These are phyloP conservation scores for Euclidia mi DNA, from an alignment of 2,888 invertebrate species.

Conservation along the genomic window DNA sequence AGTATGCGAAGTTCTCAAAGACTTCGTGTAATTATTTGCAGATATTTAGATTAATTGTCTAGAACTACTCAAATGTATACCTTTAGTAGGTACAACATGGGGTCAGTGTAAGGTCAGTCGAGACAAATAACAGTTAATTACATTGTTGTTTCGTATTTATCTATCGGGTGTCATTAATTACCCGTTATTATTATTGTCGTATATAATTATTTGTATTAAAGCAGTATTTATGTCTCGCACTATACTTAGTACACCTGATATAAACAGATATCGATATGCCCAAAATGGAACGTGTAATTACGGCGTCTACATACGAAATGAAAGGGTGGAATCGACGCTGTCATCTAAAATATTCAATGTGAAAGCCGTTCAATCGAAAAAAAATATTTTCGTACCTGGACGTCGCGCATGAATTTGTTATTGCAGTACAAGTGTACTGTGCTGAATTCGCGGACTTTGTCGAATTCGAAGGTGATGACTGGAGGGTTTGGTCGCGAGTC, in stretches of 20 bases:
- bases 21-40: too few relatives aligned
- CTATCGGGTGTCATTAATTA: slow-evolving; percentile 13
- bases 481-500: slow-evolving; percentile 92
- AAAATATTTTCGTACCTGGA: slow-evolving; percentile 90
- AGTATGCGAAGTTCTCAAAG: too few relatives aligned
- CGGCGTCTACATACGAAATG: not conserved
- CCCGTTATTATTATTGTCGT: slow-evolving; percentile 3
- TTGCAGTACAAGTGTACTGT: slow-evolving; percentile 95
- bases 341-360: not conserved
- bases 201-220: slow-evolving; percentile 5
- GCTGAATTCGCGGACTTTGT: slow-evolving; percentile 96
- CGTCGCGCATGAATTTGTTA: slow-evolving; percentile 96
- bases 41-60: too few relatives aligned
- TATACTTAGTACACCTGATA: not conserved
- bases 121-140: slow-evolving; percentile 14
- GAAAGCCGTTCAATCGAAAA: slow-evolving; percentile 4
- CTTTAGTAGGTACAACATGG: not conserved
- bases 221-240: not conserved
- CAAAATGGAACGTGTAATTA: slow-evolving; percentile 1
- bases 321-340: not conserved
- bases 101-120: not conserved
- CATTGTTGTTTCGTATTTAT: slow-evolving; percentile 19
- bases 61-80: too few relatives aligned
- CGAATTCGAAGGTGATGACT: slow-evolving; percentile 95
- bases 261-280: not conserved